phyloP scores from a whole-genome alignment of 1,140 invertebrate genomes.

The Hycleus cichorii region DNA sequence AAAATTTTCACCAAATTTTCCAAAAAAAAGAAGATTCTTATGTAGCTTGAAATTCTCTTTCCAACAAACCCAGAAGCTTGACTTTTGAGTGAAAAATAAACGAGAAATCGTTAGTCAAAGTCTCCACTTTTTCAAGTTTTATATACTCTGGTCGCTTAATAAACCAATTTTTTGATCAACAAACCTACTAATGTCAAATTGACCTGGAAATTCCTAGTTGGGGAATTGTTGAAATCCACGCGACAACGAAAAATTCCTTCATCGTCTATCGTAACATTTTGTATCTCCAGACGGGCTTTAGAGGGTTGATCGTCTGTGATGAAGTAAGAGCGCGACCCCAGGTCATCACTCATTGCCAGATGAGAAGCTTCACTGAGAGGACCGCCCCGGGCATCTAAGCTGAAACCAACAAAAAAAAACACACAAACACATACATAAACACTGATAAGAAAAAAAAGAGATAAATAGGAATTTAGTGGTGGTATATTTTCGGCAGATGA shows the following conservation, averaged over 20 bases:
- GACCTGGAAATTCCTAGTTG: constrained; percentile 74
- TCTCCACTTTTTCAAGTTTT: too few relatives aligned
- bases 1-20: too few relatives aligned
- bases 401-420: constrained; percentile 39
- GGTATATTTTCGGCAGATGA: not conserved
- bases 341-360: constrained; percentile 65
- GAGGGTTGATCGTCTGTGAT: constrained; percentile 58
- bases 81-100: too few relatives aligned
- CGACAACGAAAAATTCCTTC: constrained; percentile 75
- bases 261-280: constrained; percentile 62
- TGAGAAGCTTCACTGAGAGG: constrained; percentile 56
- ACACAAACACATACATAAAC: constrained; percentile 1
- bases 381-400: constrained; percentile 67
- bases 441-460: constrained; percentile 4
- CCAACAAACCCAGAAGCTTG: too few relatives aligned
- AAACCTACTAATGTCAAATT: constrained; percentile 81
- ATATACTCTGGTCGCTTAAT: too few relatives aligned
- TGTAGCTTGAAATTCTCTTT: too few relatives aligned
- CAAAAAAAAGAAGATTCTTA: too few relatives aligned
- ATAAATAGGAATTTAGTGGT: constrained; percentile 1
- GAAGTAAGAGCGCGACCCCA: constrained; percentile 68
- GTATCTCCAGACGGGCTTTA: constrained; percentile 62
- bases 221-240: constrained; percentile 78
- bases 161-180: constrained; percentile 20
- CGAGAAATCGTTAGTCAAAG: too few relatives aligned